These are phyloP conservation scores for Coracopsis vasa DNA, from an alignment of 2,113 vertebrate genomes.

Conservation along the genomic window DNA sequence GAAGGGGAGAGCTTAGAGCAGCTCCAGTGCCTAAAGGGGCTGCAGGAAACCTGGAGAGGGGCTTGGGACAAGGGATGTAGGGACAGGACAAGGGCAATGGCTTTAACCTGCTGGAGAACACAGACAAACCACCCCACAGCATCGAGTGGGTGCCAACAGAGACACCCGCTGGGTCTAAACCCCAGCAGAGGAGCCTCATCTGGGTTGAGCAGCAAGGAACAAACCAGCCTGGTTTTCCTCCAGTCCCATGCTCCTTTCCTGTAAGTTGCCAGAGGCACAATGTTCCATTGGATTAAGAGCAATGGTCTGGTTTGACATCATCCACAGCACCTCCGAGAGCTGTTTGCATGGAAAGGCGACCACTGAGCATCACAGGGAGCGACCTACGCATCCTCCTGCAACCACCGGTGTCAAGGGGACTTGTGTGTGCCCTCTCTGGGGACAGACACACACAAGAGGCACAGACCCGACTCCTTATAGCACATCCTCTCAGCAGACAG, in stretches of 20 bases:
- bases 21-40: too few species aligned
- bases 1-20: too few species aligned
- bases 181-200: fast-evolving
- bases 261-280: not conserved
- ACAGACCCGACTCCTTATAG: not conserved
- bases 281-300: fast-evolving
- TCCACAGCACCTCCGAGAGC: not conserved
- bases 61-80: not conserved
- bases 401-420: not conserved
- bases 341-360: fast-evolving
- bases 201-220: not conserved
- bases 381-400: not conserved
- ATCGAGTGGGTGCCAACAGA: too few species aligned
- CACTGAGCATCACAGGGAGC: fast-evolving
- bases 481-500: not conserved
- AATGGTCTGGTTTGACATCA: fast-evolving
- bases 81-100: not conserved
- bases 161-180: not conserved
- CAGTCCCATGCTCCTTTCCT: fast-evolving
- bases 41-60: not conserved
- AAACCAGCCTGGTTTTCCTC: not conserved
- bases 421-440: not conserved
- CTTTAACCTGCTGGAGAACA: not conserved
- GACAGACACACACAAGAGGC: not conserved
- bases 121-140: not conserved